Base-by-base conservation (phyloP, 2,113 vertebrate species). In the Paralichthys olivaceus region DNA sequence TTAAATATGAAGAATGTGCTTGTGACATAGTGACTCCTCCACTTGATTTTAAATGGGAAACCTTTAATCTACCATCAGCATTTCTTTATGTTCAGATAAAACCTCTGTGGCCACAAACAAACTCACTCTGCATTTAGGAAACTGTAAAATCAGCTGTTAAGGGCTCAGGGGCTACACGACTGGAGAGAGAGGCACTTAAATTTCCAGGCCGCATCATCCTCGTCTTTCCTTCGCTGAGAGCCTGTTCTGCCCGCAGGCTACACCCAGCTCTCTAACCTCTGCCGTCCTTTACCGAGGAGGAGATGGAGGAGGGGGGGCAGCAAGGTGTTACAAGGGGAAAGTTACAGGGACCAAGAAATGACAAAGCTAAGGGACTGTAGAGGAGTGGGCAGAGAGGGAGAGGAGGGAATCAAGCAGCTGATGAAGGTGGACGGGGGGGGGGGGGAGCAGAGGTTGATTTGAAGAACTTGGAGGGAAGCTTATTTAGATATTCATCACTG, bases 401-500 rank as follows among this genome's bases (percentile, higher is more conserved):
- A 29, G 32, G 49, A 65, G 47, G 14, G 65, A 47, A 59, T 69
- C 58, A 60, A 61, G 64, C 49, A 49, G 70, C 59, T 49, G 79
- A 70, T 67, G 80, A 68, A 23, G 40, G 23, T 12, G 40, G 55
- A 59, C 6, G 4, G 25, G 22, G 7, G 32, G 7, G 25, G 26
- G 32, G 40, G 4, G 37, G 23, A 40, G 29, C 3, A 56, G 19
- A 62, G 62, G 63, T 56, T 13, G 77, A 75, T 80, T 1, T 59
- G 40, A 69, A 28, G 55, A 79, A 59, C 60, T 86, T 72, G 45
- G 45, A 66, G 51, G 59, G 64, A 70, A 79, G 55, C 53, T 64
- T 69, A 69, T 84, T 86, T 83, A 73, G 72, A 72, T 81, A 78
- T 84, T 86, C 73, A 80, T 89, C 59, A 74, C 22, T 62, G 70